Base-by-base conservation (phyloP, 2,797 vertebrate species). In the Amazona ochrocephala region DNA sequence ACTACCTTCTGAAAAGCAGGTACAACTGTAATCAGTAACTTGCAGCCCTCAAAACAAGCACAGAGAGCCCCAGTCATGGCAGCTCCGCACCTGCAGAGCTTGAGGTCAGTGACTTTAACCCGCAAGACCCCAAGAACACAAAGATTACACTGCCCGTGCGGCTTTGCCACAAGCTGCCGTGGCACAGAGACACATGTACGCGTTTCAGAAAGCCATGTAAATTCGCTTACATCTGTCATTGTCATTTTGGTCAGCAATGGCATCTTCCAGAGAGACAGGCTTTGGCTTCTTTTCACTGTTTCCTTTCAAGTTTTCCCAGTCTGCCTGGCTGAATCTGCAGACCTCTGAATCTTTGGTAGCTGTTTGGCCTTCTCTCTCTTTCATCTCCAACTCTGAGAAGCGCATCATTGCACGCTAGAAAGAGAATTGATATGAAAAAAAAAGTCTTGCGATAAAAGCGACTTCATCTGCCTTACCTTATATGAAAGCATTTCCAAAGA, bases 321-420 rank as follows among this genome's bases (percentile, higher is more conserved):
- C 98, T 51, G 94, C 97, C 94, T 98, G 98, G 97, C 94, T 98
- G 97, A 98, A 97, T 98, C 98, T 98, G 98, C 98, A 98, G 97
- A 98, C 98, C 97, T 98, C 98, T 94, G 97, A 97, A 94, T 98
- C 98, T 98, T 98, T 98, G 97, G 98, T 97, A 96, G 98, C 97
- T 97, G 98, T 97, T 95, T 98, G 98, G 97, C 99, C 98, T 98
- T 99, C 99, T 98, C 99, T 99, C 97, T 99, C 99, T 98, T 99
- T 99, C 98, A 99, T 99, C 98, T 99, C 99, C 98, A 99, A 98
- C 98, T 99, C 99, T 92, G 99, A 99, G 98, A 99, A 99, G 98
- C 99, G 99, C 99, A 99, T 99, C 99, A 99, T 99, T 97, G 99
- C 99, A 98, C 99, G 99, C 99, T 99, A 98, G 95, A 98, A 98